phyloP scores from a whole-genome alignment of 1,140 invertebrate genomes.

The Meloidogyne exigua region DNA sequence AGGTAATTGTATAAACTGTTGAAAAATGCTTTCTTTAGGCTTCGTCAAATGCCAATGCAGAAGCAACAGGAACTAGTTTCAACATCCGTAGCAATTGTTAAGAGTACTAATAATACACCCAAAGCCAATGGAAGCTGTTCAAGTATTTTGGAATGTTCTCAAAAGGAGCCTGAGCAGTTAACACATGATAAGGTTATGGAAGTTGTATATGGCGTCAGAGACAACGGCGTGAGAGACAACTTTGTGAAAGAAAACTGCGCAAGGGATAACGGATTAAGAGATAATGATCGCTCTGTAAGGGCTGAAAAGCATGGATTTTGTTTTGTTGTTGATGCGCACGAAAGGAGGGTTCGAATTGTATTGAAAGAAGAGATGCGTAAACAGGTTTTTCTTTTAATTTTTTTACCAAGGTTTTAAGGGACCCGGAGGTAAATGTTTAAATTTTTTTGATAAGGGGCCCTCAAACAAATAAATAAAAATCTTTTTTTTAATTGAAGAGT shows the following conservation, averaged over 20 bases:
- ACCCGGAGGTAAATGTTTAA: too few species aligned
- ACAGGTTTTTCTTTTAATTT: slow-evolving; percentile 15
- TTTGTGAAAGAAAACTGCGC: too few species aligned
- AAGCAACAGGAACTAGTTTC: slow-evolving; percentile 19
- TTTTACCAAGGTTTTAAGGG: slow-evolving; percentile 1
- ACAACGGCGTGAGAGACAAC: not conserved
- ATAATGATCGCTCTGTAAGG: not conserved
- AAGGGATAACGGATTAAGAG: not conserved
- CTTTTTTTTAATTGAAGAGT: too few species aligned
- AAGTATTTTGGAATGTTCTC: not conserved
- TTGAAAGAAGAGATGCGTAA: slow-evolving; percentile 22
- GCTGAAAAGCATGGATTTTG: slow-evolving; percentile 22
- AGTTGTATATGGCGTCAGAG: slow-evolving; percentile 19
- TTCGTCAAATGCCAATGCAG: slow-evolving; percentile 17
- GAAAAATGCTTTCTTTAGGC: not conserved
- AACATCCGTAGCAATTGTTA: not conserved
- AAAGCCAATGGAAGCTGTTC: not conserved
- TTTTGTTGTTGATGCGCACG: slow-evolving; percentile 29
- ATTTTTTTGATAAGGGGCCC: too few species aligned
- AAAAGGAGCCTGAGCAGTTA: not conserved
- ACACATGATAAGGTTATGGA: slow-evolving; percentile 11
- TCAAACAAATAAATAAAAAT: too few species aligned
- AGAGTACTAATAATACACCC: not conserved
- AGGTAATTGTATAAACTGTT: not conserved
- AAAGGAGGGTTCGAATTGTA: slow-evolving; percentile 26